A percentile compares a stretch with the other conserved stretches of the same genome.
Conservation (phyloP, 2,113 vertebrate genomes). For the Motacilla tschutschensis region DNA sequence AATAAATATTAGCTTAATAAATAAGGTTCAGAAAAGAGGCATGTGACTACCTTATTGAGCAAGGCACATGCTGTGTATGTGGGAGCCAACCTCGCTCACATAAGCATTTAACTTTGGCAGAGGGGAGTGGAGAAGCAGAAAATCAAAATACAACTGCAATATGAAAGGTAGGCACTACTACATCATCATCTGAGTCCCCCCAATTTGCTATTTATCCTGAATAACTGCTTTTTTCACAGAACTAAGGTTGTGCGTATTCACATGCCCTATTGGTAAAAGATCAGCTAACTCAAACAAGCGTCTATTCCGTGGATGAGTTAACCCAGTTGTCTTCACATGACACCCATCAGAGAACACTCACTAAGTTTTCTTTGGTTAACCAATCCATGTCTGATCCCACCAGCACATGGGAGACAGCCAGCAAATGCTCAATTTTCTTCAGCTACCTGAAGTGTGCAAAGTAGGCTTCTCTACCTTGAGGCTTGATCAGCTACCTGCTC, state of each 20-base stretch:
- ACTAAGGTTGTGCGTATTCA: neutral
- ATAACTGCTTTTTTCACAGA: neutral
- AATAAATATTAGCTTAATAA: neutral
- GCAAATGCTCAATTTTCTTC: neutral
- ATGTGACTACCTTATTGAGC: neutral
- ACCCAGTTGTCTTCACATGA: neutral
- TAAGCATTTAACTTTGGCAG: neutral
- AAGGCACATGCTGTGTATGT: accelerated
- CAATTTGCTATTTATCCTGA: neutral
- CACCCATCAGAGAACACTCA: neutral
- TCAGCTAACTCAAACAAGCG: neutral
- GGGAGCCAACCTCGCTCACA: neutral
- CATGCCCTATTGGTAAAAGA: neutral
- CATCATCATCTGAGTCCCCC: neutral
- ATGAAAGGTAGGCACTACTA: neutral
- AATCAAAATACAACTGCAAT: neutral
- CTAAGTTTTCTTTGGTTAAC: neutral
- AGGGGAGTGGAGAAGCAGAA: neutral
- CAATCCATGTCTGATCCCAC: neutral
- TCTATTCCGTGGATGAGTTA: neutral
- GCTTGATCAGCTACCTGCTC: neutral
- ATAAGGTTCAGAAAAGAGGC: neutral
- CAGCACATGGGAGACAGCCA: neutral
- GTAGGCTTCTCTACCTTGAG: neutral
- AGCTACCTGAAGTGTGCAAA: neutral